Evolutionary conservation across 2,113 vertebrate genomes (phyloP), one percentile per base, ranked within the genome.

Genomic region (Thamnaconus septentrionalis): DNA sequence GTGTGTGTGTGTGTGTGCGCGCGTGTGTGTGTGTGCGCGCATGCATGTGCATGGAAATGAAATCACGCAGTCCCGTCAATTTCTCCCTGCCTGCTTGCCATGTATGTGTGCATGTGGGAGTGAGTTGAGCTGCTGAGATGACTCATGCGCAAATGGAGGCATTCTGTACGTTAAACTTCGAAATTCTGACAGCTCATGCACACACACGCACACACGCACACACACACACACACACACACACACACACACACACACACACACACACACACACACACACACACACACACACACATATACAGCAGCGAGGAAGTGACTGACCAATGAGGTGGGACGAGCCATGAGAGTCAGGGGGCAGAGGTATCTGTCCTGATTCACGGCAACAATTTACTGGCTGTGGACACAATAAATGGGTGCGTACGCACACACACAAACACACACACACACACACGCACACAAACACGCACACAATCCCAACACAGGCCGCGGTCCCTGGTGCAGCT

Each of bases 81-180:
- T 63, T 59, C 48, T 39, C 49, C 56, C 48, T 62, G 52, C 63
- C 48, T 67, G 51, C 44, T 18, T 64, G 49, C 61, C 40, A 50
- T 56, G 54, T 44, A 59, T 46, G 53, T 58, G 59, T 57, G 49
- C 61, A 42, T 61, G 52, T 48, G 18, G 51, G 6, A 4, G 11
- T 10, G 55, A 42, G 42, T 73, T 51, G 60, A 55, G 50, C 52
- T 54, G 52, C 62, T 11, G 0, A 54, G 64, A 72, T 82, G 87
- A 86, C 78, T 82, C 82, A 85, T 84, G 79, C 81, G 78, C 66
- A 73, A 77, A 74, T 75, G 84, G 74, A 68, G 76, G 83, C 73
- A 62, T 67, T 64, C 75, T 76, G 43, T 47, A 64, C 5, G 51
- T 56, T 67, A 71, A 72, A 71, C 66, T 73, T 47, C 69, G 53